phyloP scores from a whole-genome alignment of 2,797 vertebrate genomes.

The Lophura swinhoii region DNA sequence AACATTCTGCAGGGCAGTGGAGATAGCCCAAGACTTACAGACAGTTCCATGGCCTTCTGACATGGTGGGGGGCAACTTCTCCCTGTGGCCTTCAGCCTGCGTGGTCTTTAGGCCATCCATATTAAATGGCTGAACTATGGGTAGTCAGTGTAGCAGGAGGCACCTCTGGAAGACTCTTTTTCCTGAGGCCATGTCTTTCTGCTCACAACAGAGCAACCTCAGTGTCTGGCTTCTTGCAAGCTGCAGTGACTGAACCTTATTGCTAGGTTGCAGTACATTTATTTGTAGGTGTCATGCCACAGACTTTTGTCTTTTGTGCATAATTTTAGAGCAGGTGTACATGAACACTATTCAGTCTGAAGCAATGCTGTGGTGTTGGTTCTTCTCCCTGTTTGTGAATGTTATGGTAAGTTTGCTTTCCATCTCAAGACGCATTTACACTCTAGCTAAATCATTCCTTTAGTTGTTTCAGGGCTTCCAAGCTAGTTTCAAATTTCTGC shows the following conservation, averaged over 20 bases:
- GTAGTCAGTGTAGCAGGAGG: neutral
- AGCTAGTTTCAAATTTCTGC: neutral
- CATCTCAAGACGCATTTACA: neutral
- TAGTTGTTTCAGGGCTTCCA: neutral
- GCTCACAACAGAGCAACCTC: accelerated
- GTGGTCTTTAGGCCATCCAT: neutral
- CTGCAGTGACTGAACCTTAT: neutral
- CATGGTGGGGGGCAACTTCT: neutral
- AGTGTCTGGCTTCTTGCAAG: accelerated
- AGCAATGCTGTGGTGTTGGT: neutral
- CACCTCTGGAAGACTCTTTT: accelerated
- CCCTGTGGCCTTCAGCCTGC: accelerated
- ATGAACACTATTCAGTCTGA: neutral
- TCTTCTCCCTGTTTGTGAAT: neutral
- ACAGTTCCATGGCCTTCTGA: neutral
- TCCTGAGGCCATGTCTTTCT: neutral
- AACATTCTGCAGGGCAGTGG: neutral
- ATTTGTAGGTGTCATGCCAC: accelerated
- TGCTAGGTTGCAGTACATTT: neutral
- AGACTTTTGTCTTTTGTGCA: neutral
- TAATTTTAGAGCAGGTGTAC: neutral
- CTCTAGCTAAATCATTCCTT: neutral
- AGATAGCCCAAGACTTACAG: neutral
- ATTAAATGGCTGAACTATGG: neutral
- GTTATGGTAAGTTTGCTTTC: neutral